Evolutionary conservation across 2,888 invertebrate species (phyloP).

Genomic region (Chaetogeoica ovagalla): DNA sequence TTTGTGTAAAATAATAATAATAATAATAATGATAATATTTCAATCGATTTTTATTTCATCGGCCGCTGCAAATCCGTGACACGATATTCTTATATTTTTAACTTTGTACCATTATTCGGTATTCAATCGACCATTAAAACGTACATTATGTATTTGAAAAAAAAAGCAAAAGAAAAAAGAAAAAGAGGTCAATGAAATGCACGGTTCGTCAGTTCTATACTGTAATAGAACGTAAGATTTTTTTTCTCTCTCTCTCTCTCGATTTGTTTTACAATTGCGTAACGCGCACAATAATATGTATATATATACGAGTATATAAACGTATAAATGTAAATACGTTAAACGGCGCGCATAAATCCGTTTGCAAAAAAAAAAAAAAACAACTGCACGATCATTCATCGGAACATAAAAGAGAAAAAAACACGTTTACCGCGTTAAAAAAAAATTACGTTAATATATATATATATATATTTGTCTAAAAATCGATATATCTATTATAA

Average conservation of each 20-base stretch:
- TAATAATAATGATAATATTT: too few relatives aligned
- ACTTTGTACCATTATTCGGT: conserved; percentile 19
- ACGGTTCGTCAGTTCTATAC: conserved; percentile 50
- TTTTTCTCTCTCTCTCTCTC: conserved; percentile 18
- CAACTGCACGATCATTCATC: conserved; percentile 18
- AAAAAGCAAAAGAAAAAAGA: too few relatives aligned
- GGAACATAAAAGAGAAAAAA: not conserved
- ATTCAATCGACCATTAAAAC: conserved; percentile 46
- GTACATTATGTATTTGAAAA: not conserved
- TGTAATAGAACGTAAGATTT: conserved; percentile 41
- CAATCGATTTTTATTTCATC: too few relatives aligned
- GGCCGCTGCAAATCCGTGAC: too few relatives aligned
- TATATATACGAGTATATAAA: not conserved
- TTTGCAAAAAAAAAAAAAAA: too few relatives aligned
- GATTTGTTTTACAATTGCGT: conserved; percentile 35
- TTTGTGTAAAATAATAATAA: too few relatives aligned
- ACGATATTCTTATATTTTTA: conserved; percentile 26
- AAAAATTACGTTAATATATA: too few relatives aligned
- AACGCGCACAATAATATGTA: conserved; percentile 23
- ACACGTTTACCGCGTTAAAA: not conserved
- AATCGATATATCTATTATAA: too few relatives aligned
- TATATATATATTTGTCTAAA: too few relatives aligned
- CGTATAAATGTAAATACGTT: too few relatives aligned
- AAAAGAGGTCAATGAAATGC: conserved; percentile 49
- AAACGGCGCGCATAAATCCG: too few relatives aligned